Conservation (phyloP, 2,888 invertebrate species). For the Cryptophagus acutangulus region DNA sequence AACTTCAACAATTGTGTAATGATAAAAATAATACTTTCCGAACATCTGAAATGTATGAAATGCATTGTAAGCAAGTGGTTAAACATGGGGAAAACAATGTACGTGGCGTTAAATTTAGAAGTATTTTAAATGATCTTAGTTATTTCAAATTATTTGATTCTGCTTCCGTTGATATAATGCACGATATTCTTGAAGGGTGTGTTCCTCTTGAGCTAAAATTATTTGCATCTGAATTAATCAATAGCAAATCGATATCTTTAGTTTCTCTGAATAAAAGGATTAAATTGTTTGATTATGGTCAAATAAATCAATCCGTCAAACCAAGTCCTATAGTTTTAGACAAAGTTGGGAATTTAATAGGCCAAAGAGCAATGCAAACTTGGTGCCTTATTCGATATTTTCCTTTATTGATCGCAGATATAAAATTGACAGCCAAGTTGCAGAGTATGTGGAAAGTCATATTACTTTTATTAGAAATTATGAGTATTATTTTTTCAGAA, state of each 20-base stretch:
- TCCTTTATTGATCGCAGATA: slow-evolving; percentile 11
- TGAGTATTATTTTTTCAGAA: slow-evolving; percentile 3
- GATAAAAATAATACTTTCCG: slow-evolving; percentile 1
- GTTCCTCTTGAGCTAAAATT: slow-evolving; percentile 20
- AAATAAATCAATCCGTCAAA: slow-evolving; percentile 12
- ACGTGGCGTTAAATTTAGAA: slow-evolving; percentile 6
- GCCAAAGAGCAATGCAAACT: slow-evolving; percentile 19
- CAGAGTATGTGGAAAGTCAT: neutral
- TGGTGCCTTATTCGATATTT: slow-evolving; percentile 18
- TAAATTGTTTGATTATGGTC: slow-evolving; percentile 19
- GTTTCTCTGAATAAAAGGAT: slow-evolving; percentile 18
- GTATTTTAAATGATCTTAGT: slow-evolving; percentile 7
- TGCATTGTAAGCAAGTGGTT: neutral
- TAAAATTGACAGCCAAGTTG: slow-evolving; percentile 3
- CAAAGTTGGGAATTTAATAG: slow-evolving; percentile 13
- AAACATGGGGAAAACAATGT: neutral
- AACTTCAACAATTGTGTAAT: slow-evolving; percentile 3
- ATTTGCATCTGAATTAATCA: slow-evolving; percentile 14
- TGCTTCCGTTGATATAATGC: slow-evolving; percentile 25
- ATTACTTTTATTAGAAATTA: slow-evolving; percentile 5
- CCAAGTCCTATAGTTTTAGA: slow-evolving; percentile 13
- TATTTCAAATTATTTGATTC: slow-evolving; percentile 7
- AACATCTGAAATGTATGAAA: neutral
- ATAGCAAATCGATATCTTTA: slow-evolving; percentile 12
- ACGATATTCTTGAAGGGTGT: slow-evolving; percentile 25